Percentiles rank a stretch among this genome's conserved stretches.
Conservation (phyloP, 2,797 vertebrate genomes). For the Meda fulgida region DNA sequence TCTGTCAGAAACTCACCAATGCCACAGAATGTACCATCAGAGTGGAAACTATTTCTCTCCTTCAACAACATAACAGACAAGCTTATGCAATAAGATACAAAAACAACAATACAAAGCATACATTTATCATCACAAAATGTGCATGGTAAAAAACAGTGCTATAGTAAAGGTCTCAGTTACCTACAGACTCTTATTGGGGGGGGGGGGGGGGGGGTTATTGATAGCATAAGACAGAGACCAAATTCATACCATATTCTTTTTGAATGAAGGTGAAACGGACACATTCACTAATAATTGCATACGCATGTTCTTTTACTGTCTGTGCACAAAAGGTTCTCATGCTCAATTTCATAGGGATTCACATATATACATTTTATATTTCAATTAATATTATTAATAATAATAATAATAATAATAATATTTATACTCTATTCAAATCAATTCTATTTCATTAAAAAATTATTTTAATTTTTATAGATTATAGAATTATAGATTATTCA, state of each 20-base stretch:
- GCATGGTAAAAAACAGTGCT: constrained; percentile 63
- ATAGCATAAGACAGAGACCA: background rate
- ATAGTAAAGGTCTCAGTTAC: background rate
- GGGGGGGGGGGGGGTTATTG: background rate
- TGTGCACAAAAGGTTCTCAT: background rate
- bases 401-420: background rate
- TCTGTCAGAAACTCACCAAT: background rate
- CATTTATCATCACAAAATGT: background rate
- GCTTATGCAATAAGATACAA: background rate
- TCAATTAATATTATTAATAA: background rate
- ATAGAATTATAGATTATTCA: too few relatives aligned
- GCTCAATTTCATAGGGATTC: background rate
- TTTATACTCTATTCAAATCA: background rate
- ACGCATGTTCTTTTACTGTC: background rate
- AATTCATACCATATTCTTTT: background rate
- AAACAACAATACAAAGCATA: background rate
- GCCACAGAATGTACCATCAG: constrained; percentile 42
- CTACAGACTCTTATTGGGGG: background rate
- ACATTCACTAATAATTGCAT: background rate
- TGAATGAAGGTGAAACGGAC: background rate
- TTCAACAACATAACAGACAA: constrained; percentile 12
- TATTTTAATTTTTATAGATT: too few relatives aligned
- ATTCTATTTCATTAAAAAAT: too few relatives aligned
- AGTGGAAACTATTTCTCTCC: constrained; percentile 9
- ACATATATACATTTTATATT: background rate